Base-by-base conservation (phyloP, 2,888 invertebrate genomes). In the Pediacus dermestoides region DNA sequence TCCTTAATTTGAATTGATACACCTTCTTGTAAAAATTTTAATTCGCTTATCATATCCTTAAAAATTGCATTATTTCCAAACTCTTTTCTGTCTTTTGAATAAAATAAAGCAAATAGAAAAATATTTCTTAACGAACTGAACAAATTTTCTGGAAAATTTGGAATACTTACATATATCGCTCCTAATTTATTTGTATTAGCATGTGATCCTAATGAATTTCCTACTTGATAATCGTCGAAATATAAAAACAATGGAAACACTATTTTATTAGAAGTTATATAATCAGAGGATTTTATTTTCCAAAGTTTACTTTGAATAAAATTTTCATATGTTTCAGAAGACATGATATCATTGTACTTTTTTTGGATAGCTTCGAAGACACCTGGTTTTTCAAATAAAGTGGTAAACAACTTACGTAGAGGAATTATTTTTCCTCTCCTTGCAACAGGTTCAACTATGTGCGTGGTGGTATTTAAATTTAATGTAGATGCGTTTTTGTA, bases 11-110 rank as follows among this genome's bases (percentile, higher is more conserved):
- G 16, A 16, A 41, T 32, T 14, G 12, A 16, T 10, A 43, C 36
- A 16, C 43, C 43, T 4, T 21, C 11, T 32, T 43, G 28, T 30
- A 43, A 31, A 23, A 22, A 18, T 21, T 27, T 39, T 23, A 39
- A 27, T 16, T 30, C 25, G 10, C 26, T 12, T 25, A 39, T 30
- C n/a, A 43, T 21, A 18, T 31, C 30, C 11, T 22, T 36, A 16
- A 39, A 37, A 34, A 43, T 12, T 9, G 26, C 10, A 13, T 28
- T 31, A 36, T 43, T 43, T 12, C 43, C 43, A 31, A 43, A 43
- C 22, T 43, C 16, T 6, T 30, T 16, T 27, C 35, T 34, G 21
- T 39, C 35, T 23, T 22, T 39, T 18, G 22, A 26, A 36, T 35
- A 33, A 35, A 43, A 43, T 30, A 42, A 34, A 25, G 37, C 34